A percentile compares a stretch with the other conserved stretches of the same genome.
Evolutionary conservation across 2,888 invertebrate species (phyloP).

Genomic region (Standfussiana lucernea): DNA sequence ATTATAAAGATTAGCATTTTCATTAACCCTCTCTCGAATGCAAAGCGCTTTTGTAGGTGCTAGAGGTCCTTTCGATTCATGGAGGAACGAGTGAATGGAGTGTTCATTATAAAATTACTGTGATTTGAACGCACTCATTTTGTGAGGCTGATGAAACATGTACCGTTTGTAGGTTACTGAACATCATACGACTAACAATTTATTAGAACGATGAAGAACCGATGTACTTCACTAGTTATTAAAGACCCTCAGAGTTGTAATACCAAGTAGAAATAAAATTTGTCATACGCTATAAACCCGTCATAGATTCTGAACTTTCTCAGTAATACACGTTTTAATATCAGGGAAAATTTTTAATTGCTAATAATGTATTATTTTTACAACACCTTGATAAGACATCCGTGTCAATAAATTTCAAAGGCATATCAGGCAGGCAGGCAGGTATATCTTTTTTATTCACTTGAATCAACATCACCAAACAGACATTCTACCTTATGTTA

Average conservation of each 20-base stretch:
- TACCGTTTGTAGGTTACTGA: not conserved
- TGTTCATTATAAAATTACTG: not conserved
- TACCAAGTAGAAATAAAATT: not conserved
- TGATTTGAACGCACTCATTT: not conserved
- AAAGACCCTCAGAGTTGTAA: not conserved
- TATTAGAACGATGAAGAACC: not conserved
- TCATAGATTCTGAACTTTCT: not conserved
- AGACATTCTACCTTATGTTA: not conserved
- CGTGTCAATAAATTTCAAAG: not conserved
- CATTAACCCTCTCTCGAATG: constrained; percentile 72
- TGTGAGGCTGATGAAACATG: not conserved
- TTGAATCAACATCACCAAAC: not conserved
- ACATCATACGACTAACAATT: not conserved
- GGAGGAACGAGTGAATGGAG: constrained; percentile 33
- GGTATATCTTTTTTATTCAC: not conserved
- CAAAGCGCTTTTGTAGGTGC: constrained; percentile 67
- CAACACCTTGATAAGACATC: not conserved
- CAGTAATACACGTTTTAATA: not conserved
- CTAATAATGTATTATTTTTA: not conserved
- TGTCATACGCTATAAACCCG: not conserved
- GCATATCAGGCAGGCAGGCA: too few species aligned
- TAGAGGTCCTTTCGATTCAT: constrained; percentile 50
- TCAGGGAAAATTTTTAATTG: not conserved
- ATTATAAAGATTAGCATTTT: constrained; percentile 75
- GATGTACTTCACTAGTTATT: not conserved